These are phyloP conservation scores for Spheniscus mendiculus DNA, from an alignment of 2,113 vertebrate species.

Conservation along the genomic window DNA sequence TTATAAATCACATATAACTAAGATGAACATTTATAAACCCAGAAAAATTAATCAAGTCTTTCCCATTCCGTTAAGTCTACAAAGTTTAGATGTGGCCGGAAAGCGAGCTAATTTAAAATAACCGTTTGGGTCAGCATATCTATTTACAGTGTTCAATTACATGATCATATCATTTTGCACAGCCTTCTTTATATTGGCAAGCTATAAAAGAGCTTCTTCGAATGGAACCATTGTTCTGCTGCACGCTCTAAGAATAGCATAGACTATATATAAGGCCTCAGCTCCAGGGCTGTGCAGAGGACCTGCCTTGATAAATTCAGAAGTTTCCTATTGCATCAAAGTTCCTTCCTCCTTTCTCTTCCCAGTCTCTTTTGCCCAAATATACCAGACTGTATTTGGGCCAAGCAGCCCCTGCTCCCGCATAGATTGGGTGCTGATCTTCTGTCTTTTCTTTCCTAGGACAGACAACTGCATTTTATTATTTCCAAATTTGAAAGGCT, in stretches of 20 bases:
- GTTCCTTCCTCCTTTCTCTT: constrained; percentile 65
- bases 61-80: neutral
- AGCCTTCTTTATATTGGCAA: constrained; percentile 69
- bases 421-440: neutral
- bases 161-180: constrained; percentile 58
- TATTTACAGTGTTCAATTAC: constrained; percentile 60
- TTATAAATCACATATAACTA: neutral
- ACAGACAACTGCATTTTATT: neutral
- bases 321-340: constrained; percentile 70
- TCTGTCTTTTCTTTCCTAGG: neutral
- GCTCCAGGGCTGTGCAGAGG: neutral
- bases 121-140: constrained; percentile 8
- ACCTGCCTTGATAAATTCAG: constrained; percentile 52
- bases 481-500: neutral
- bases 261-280: constrained; percentile 32
- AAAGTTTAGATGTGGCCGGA: constrained; percentile 34
- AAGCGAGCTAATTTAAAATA: constrained; percentile 48
- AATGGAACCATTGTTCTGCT: constrained; percentile 59
- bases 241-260: constrained; percentile 46
- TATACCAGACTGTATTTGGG: neutral
- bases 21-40: neutral
- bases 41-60: constrained; percentile 24
- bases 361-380: neutral
- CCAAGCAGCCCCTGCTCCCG: neutral
- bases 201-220: constrained; percentile 50